These are phyloP conservation scores for Diachrysia chrysitis DNA, from an alignment of 2,888 invertebrate genomes.

Conservation along the genomic window DNA sequence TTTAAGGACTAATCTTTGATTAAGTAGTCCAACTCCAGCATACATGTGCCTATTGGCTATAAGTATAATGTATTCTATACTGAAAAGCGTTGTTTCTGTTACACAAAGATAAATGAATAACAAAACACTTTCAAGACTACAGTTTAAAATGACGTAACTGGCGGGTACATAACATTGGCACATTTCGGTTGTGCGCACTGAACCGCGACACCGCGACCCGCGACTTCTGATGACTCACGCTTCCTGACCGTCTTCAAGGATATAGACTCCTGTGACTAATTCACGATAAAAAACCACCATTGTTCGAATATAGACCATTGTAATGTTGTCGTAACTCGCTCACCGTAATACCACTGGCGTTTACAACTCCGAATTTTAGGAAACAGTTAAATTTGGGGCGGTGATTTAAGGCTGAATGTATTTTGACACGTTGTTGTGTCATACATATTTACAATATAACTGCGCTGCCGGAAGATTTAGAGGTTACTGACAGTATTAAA, in stretches of 20 bases:
- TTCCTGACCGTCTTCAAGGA: conserved; percentile 79
- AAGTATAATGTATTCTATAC: no score
- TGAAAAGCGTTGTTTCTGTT: not conserved
- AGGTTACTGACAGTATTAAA: not conserved
- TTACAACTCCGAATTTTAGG: conserved; percentile 40
- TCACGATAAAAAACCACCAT: conserved; percentile 74
- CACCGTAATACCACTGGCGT: conserved; percentile 38
- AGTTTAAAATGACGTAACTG: conserved; percentile 39
- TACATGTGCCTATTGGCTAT: no score
- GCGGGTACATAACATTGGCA: conserved; percentile 62
- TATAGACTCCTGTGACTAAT: conserved; percentile 78
- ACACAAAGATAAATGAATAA: not conserved
- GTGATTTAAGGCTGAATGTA: conserved; percentile 14
- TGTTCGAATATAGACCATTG: conserved; percentile 72
- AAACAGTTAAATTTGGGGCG: conserved; percentile 23
- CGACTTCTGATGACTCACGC: conserved; percentile 79
- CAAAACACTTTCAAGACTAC: conserved; percentile 15
- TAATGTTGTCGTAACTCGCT: conserved; percentile 62
- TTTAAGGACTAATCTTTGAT: not conserved
- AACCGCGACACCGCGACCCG: conserved; percentile 79
- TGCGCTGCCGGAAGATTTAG: not conserved
- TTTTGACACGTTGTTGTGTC: conserved; percentile 27
- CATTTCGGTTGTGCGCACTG: conserved; percentile 70
- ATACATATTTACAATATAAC: not conserved
- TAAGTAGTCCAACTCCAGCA: not conserved